Evolutionary conservation across 2,888 invertebrate genomes (phyloP).

Genomic region (Petrolisthes cinctipes): DNA sequence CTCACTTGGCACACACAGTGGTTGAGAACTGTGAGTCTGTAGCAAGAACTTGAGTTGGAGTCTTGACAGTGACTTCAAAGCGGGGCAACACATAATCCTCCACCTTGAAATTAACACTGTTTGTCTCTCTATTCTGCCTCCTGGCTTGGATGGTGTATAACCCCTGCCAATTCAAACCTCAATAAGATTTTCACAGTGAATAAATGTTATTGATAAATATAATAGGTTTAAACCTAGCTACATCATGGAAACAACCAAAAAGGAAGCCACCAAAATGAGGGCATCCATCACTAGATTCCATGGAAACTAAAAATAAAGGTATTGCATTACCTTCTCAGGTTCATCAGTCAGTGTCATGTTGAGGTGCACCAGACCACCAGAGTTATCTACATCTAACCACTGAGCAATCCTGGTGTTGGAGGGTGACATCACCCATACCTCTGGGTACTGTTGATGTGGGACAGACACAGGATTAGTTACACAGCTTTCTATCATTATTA

Average conservation of each 20-base stretch:
- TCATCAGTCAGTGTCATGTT: slow-evolving; percentile 71
- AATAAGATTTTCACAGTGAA: not conserved
- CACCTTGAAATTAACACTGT: not conserved
- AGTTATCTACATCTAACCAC: slow-evolving; percentile 76
- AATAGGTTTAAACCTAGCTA: no score
- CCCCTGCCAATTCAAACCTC: not conserved
- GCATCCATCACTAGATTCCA: no score
- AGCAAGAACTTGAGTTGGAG: not conserved
- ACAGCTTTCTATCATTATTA: not conserved
- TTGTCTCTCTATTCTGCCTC: not conserved
- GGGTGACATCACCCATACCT: slow-evolving; percentile 69
- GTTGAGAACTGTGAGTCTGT: not conserved
- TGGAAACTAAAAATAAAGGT: no score
- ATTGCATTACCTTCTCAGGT: slow-evolving; percentile 63
- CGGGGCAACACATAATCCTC: slow-evolving; percentile 11
- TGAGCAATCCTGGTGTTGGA: slow-evolving; percentile 76
- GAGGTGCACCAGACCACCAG: slow-evolving; percentile 76
- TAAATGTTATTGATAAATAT: not conserved
- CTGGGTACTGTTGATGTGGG: slow-evolving; percentile 26
- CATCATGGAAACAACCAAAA: no score
- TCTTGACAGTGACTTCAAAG: not conserved
- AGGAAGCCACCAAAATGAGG: no score
- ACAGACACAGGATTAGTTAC: not conserved
- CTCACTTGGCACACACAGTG: slow-evolving; percentile 18
- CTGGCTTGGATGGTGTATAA: not conserved